Conservation (phyloP, 2,113 vertebrate species). For the Gambusia holbrooki region DNA sequence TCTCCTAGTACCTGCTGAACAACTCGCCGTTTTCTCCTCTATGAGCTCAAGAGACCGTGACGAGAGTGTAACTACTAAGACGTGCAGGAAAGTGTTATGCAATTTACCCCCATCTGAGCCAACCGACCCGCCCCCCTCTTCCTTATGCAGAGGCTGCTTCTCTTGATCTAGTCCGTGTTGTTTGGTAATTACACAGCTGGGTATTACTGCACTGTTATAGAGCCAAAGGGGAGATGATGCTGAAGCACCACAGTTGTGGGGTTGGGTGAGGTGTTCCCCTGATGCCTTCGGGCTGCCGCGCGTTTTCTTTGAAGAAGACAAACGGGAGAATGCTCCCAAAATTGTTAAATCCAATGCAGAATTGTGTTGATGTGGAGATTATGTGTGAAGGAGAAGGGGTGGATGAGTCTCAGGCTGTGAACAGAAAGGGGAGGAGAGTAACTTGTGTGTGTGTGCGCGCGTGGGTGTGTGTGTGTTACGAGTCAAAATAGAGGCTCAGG, state of each 20-base stretch:
- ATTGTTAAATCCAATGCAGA: conserved; percentile 30
- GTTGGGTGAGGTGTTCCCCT: conserved; percentile 18
- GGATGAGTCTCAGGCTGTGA: conserved; percentile 46
- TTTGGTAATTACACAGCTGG: conserved; percentile 36
- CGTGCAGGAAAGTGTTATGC: conserved; percentile 55
- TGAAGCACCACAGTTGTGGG: neutral
- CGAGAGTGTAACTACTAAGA: conserved; percentile 18
- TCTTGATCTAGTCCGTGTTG: conserved; percentile 41
- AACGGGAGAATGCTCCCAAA: neutral
- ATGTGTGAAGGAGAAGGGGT: conserved; percentile 47
- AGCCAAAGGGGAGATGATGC: conserved; percentile 15
- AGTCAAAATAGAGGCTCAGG: conserved; percentile 64
- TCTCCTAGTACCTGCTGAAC: conserved; percentile 13
- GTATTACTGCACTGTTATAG: conserved; percentile 26
- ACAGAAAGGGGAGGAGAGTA: conserved; percentile 48
- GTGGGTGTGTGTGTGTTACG: conserved; percentile 26
- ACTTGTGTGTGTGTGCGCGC: conserved; percentile 47
- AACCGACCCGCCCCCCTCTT: conserved; percentile 36
- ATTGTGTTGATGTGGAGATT: conserved; percentile 50
- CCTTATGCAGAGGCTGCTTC: conserved; percentile 34
- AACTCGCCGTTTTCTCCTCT: neutral
- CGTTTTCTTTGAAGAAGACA: conserved; percentile 5
- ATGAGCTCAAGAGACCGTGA: conserved; percentile 4
- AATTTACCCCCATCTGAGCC: conserved; percentile 54
- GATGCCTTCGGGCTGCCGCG: neutral